Evolutionary conservation across 1,140 invertebrate genomes (phyloP).

Genomic region (Euglossa dilemma): DNA sequence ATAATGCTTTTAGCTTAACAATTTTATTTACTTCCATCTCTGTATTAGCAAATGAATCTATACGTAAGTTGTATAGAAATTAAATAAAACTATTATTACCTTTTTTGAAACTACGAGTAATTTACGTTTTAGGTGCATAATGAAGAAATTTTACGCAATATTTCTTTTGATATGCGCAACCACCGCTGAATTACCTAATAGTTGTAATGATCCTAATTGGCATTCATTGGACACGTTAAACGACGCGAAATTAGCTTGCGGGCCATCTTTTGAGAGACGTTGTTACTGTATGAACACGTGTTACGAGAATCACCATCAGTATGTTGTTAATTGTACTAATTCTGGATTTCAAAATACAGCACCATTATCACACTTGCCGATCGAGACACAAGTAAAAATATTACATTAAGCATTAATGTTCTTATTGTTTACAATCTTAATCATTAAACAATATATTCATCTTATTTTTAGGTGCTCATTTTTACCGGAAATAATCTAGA

Average conservation of each 20-base stretch:
- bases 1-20: neutral
- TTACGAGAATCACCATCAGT: constrained; percentile 83
- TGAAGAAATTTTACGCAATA: constrained; percentile 53
- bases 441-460: constrained; percentile 9
- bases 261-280: constrained; percentile 79
- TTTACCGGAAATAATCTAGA: constrained; percentile 88
- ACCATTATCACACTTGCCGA: constrained; percentile 85
- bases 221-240: constrained; percentile 72
- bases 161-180: constrained; percentile 52
- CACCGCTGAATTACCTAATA: constrained; percentile 42
- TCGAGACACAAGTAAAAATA: constrained; percentile 84
- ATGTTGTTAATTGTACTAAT: constrained; percentile 89
- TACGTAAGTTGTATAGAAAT: neutral
- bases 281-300: constrained; percentile 84
- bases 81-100: neutral
- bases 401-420: neutral
- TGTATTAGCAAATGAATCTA: constrained; percentile 3
- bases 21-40: neutral
- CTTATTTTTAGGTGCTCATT: constrained; percentile 84
- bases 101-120: neutral
- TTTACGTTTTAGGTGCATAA: constrained; percentile 50
- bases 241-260: constrained; percentile 75
- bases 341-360: constrained; percentile 84
- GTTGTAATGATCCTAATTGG: constrained; percentile 73
- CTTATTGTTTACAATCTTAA: neutral